Percentiles rank a stretch among this genome's conserved stretches.
Evolutionary conservation across 2,797 vertebrate species (phyloP).

Genomic region (Phalanger gymnotis): DNA sequence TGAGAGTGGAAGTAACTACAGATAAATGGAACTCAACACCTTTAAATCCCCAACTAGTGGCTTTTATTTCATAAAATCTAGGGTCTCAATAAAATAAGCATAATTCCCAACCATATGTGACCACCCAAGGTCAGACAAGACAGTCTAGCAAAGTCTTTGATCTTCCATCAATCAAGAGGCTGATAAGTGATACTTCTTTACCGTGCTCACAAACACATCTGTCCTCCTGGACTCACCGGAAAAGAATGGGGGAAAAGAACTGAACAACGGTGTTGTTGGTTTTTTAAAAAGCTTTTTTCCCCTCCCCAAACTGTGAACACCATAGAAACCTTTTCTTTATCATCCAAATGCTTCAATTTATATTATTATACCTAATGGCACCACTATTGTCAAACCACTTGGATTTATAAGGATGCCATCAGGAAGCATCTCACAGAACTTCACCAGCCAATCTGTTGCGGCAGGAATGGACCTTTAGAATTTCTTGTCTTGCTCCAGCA

Average conservation of each 20-base stretch:
- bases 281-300: slow-evolving; percentile 69
- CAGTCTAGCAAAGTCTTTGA: not conserved
- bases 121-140: not conserved
- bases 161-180: slow-evolving; percentile 59
- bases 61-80: not conserved
- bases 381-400: slow-evolving; percentile 54
- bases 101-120: not conserved
- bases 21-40: not conserved
- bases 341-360: slow-evolving; percentile 61
- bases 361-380: slow-evolving; percentile 24
- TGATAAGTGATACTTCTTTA: slow-evolving; percentile 24
- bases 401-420: slow-evolving; percentile 18
- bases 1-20: not conserved
- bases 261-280: slow-evolving; percentile 48
- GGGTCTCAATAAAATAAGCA: not conserved
- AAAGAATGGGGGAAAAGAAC: slow-evolving; percentile 8
- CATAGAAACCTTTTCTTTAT: slow-evolving; percentile 62
- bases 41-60: not conserved
- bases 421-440: slow-evolving; percentile 67
- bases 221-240: slow-evolving; percentile 34
- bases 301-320: slow-evolving; percentile 60
- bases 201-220: slow-evolving; percentile 5
- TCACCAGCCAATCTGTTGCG: slow-evolving; percentile 62
- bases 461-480: slow-evolving; percentile 64
- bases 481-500: slow-evolving; percentile 42